A percentile compares a stretch with the other conserved stretches of the same genome.
These are phyloP conservation scores for Guaruba guarouba DNA, from an alignment of 2,113 vertebrate genomes.

Conservation along the genomic window DNA sequence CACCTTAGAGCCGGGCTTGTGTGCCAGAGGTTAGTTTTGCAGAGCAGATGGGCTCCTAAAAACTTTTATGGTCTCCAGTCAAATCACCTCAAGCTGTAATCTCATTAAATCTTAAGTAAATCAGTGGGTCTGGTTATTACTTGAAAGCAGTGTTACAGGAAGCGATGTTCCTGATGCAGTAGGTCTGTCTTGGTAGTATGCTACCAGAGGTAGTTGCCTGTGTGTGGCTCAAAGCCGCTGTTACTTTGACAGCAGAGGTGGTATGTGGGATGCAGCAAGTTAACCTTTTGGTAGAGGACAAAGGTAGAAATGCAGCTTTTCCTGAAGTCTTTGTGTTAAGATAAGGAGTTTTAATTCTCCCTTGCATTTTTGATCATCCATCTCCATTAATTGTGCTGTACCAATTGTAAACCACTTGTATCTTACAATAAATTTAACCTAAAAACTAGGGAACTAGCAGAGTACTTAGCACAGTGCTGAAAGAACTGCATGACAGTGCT, in stretches of 20 bases:
- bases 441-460: neutral
- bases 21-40: constrained; percentile 18
- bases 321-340: neutral
- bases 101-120: constrained; percentile 68
- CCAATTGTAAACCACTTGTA: neutral
- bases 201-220: neutral
- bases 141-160: constrained; percentile 56
- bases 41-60: constrained; percentile 69
- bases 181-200: neutral
- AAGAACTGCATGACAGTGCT: neutral
- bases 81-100: constrained; percentile 72
- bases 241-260: neutral
- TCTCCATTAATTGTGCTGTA: neutral
- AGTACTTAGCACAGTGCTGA: neutral
- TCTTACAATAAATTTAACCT: neutral
- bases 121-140: constrained; percentile 65
- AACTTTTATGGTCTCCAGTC: constrained; percentile 67
- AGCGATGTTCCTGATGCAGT: constrained; percentile 47
- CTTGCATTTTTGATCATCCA: accelerated
- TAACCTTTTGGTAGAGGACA: neutral
- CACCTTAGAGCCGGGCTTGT: neutral
- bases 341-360: neutral
- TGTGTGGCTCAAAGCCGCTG: constrained; percentile 23
- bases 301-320: neutral
- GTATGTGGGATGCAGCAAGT: neutral